These are phyloP conservation scores for Poeciliopsis infans DNA, from an alignment of 2,797 vertebrate species.

Conservation along the genomic window DNA sequence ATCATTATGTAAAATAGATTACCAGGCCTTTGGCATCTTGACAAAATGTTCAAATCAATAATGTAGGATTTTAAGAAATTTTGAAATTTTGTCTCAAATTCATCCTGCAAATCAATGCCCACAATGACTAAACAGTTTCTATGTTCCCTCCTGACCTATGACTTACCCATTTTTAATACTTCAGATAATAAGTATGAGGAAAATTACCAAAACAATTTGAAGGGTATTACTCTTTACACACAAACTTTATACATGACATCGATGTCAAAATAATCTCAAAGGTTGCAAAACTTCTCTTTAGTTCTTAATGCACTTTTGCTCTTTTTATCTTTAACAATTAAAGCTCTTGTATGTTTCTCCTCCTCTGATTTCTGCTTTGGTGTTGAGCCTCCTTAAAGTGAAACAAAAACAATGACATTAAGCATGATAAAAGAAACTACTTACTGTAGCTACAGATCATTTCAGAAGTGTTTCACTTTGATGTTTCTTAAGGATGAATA, in stretches of 20 bases:
- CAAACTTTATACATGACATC: too few species aligned
- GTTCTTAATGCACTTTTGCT: not conserved
- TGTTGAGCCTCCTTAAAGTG: slow-evolving; percentile 18
- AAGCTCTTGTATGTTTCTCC: slow-evolving; percentile 32
- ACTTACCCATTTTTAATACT: not conserved
- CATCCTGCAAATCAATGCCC: not conserved
- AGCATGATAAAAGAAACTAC: slow-evolving; percentile 3
- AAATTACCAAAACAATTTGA: not conserved
- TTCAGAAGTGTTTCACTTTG: not conserved
- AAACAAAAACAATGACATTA: slow-evolving; percentile 3
- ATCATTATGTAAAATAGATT: not conserved
- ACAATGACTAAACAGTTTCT: not conserved
- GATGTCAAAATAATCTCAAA: not conserved
- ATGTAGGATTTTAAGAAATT: not conserved
- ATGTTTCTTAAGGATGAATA: not conserved
- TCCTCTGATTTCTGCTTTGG: slow-evolving; percentile 32
- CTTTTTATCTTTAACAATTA: slow-evolving; percentile 20
- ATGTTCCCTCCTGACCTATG: not conserved
- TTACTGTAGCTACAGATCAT: not conserved
- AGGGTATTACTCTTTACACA: not conserved
- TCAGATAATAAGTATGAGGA: not conserved
- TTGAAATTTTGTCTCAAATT: not conserved
- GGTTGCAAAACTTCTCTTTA: not conserved
- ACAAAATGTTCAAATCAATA: slow-evolving; percentile 1
- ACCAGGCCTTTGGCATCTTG: not conserved